Base-by-base conservation (phyloP, 2,797 vertebrate genomes). In the Lophotriccus pileatus region DNA sequence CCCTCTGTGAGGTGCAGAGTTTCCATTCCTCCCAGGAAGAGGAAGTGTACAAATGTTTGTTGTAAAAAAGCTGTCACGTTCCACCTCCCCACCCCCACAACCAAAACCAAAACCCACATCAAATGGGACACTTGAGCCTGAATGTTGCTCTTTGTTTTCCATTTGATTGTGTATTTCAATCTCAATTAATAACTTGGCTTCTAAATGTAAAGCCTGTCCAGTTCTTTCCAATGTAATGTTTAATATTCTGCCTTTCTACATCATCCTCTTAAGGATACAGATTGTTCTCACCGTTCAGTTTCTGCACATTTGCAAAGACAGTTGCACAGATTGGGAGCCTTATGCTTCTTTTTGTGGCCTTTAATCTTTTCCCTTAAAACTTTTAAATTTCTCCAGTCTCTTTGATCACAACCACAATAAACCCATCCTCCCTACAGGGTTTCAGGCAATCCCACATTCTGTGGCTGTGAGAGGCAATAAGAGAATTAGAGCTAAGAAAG, bases 241-340 rank as follows among this genome's bases (percentile, higher is more conserved):
- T 95, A 94, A 96, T 91, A 96, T 81, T 93, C 90, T 93, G 83
- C 70, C 90, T 94, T 96, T 89, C 88, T 93, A 58, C 80, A 68
- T 87, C 81, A 69, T 92, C 67, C 25, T 11, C 84, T 91, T 93
- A 91, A 91, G 79, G 83, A 97, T 77, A 93, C 97, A 96, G 59
- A 87, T 85, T 96, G 96, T 95, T 96, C 95, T 96, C 91, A 90
- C 72, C 90, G 87, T 85, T 96, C 92, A 68, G 77, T 81, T 86
- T 95, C 82, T 89, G 86, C 81, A 94, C 88, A 87, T 93, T 96
- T 96, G 87, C 91, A 90, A 96, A 83, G 70, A 53, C 24, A 77
- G 59, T 95, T 77, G 81, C 88, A 94, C 87, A 95, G 88, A 96
- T 94, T 95, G 94, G 84, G 86, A 94, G 90, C 92, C 90, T 87